A percentile compares a stretch with the other conserved stretches of the same genome.
Conservation (phyloP, 2,113 vertebrate genomes). For the Chloebia gouldiae region DNA sequence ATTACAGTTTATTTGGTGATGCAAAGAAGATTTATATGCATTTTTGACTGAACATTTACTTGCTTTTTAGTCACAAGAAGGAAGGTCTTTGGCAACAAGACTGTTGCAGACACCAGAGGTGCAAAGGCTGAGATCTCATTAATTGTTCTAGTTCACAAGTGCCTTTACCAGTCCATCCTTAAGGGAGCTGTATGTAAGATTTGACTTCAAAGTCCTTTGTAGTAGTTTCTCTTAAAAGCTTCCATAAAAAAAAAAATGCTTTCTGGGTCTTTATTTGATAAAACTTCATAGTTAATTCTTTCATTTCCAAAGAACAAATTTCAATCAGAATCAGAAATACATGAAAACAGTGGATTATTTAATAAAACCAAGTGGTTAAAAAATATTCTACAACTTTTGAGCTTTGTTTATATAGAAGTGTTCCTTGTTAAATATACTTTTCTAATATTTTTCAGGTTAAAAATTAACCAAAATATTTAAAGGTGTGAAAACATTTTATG, state of each 20-base stretch:
- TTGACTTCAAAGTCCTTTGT: neutral
- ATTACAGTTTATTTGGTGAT: neutral
- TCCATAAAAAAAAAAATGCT: rapidly evolving
- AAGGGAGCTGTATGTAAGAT: neutral
- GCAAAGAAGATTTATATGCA: rapidly evolving
- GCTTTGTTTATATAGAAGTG: neutral
- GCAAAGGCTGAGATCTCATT: neutral
- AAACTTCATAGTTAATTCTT: neutral
- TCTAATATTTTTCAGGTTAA: neutral
- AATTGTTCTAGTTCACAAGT: neutral
- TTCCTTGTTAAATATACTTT: neutral
- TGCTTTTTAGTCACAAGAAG: neutral
- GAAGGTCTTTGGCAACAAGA: neutral
- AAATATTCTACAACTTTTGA: neutral
- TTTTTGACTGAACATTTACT: neutral
- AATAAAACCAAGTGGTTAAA: neutral
- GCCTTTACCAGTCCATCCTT: neutral
- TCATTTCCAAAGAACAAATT: neutral
- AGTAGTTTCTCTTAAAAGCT: neutral
- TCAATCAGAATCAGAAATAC: neutral
- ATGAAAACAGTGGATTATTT: neutral
- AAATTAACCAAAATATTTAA: neutral
- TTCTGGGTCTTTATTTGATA: neutral
- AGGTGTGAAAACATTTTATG: neutral
- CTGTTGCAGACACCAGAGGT: neutral